Base-by-base conservation (phyloP, 2,888 invertebrate genomes). In the Nephrotoma guestfalica region DNA sequence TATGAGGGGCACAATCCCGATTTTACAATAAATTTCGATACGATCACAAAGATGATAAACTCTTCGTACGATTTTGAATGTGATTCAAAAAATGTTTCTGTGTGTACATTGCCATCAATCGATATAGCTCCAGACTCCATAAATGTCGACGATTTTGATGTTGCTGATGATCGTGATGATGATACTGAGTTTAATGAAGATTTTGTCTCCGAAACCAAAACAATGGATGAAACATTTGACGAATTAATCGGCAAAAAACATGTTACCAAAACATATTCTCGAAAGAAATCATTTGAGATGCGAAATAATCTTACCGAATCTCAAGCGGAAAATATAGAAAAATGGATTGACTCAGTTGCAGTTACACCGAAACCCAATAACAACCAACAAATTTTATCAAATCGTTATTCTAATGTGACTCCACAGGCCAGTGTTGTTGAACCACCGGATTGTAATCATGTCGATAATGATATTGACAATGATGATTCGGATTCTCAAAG, bases 191-290 rank as follows among this genome's bases (percentile, higher is more conserved):
- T 71, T 18, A 71, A 71, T 7, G 71, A 71, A 71, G 71, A 30
- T 71, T 71, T 18, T 18, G 30, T 71, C 2, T 71, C 71, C 7
- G 42, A 41, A 84, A 84, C 4, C n/a, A 41, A 84, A 45, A 88
- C 89, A 4, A 87, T 89, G 2, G 89, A 89, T 86, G 88, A 89
- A 83, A 88, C 88, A 0, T 90, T 89, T 83, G 89, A 89, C 87
- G 87, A 88, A 86, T 87, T 89, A 41, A 86, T 88, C 18, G 90
- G 90, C 30, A 88, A 89, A 18, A 87, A 88, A 11, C 86, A 41
- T 40, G 88, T 88, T 6, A 88, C 86, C 45, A 89, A 88, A 83
- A 88, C 86, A 0, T 88, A 89, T 83, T 15, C 86, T 30, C 88
- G 89, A 6, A 51, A 15, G 1, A 87, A 83, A 18, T 13, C 88